phyloP scores from a whole-genome alignment of 2,797 vertebrate species.

The Lophura swinhoii region DNA sequence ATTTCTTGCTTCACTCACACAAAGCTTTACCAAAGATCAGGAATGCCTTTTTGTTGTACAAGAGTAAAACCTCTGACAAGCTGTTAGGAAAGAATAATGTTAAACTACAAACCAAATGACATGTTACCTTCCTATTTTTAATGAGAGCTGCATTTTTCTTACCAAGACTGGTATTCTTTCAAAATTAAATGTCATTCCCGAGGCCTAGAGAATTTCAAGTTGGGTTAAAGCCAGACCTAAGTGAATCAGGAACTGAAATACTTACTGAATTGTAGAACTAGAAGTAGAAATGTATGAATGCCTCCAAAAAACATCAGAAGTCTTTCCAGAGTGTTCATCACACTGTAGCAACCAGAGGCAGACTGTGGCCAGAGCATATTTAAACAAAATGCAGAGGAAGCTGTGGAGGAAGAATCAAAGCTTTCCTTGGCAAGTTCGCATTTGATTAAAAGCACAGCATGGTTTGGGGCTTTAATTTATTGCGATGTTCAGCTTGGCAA shows the following conservation, averaged over 20 bases:
- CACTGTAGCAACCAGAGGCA: background rate
- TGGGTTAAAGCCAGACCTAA: constrained; percentile 17
- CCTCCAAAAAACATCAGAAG: background rate
- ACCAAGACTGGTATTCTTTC: constrained; percentile 8
- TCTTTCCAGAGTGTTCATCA: background rate
- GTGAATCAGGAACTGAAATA: constrained; percentile 25
- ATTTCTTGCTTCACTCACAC: constrained; percentile 11
- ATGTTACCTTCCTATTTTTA: background rate
- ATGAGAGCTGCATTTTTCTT: background rate
- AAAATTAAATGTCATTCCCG: constrained; percentile 19
- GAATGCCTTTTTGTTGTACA: constrained; percentile 4
- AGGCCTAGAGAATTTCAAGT: background rate
- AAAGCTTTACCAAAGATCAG: background rate
- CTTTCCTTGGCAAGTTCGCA: background rate
- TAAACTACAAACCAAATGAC: background rate
- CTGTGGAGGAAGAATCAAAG: background rate
- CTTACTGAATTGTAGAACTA: background rate
- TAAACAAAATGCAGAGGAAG: background rate
- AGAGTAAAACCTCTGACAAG: background rate
- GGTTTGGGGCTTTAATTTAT: background rate
- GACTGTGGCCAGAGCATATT: background rate
- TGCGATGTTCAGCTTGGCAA: background rate
- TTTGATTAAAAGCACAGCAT: background rate
- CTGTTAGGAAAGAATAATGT: background rate
- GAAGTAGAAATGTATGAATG: background rate